Evolutionary conservation across 2,888 invertebrate species (phyloP).

Genomic region (Venustoraphidia nigricollis): DNA sequence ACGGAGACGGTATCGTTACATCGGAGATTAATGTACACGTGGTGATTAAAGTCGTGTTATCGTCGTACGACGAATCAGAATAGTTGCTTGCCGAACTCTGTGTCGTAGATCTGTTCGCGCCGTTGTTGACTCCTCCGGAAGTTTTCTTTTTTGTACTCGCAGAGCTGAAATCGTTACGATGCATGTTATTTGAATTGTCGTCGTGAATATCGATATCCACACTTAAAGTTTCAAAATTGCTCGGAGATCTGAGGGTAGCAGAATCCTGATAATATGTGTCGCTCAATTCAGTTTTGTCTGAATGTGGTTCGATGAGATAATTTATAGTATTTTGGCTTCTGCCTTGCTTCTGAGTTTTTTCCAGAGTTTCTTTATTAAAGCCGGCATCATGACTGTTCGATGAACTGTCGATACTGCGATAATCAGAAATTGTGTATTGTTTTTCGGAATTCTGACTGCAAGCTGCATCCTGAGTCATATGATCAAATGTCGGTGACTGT

Average conservation of each 20-base stretch:
- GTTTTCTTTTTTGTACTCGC: neutral
- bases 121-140: neutral
- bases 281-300: too few relatives aligned
- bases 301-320: too few relatives aligned
- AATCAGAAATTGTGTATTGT: neutral
- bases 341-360: too few relatives aligned
- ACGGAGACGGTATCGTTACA: conserved; percentile 4
- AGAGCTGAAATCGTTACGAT: neutral
- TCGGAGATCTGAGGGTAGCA: too few relatives aligned
- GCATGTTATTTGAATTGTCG: neutral
- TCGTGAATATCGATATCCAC: neutral
- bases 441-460: conserved; percentile 4
- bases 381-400: too few relatives aligned
- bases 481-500: conserved; percentile 50
- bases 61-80: conserved; percentile 22
- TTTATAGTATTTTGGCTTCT: too few relatives aligned
- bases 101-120: conserved; percentile 12
- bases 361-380: too few relatives aligned
- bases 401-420: too few relatives aligned
- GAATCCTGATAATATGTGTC: too few relatives aligned
- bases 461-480: conserved; percentile 31
- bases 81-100: conserved; percentile 19
- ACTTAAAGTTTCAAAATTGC: too few relatives aligned
- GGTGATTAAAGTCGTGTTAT: conserved; percentile 17
- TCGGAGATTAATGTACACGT: conserved; percentile 1